Evolutionary conservation across 2,888 invertebrate species (phyloP), one percentile per base, ranked within the genome.

Genomic region (Tipula helvola): DNA sequence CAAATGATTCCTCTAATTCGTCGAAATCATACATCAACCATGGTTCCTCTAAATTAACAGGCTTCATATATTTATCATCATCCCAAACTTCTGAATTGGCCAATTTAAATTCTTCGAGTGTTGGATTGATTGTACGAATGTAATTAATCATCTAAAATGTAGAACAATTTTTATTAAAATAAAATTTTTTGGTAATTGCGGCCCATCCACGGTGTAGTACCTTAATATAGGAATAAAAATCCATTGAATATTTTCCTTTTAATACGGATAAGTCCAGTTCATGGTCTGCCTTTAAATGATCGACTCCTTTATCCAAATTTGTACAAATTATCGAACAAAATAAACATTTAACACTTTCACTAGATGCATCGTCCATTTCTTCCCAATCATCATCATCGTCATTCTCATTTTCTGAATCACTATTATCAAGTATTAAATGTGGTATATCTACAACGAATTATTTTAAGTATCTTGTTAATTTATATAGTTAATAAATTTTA

Each of bases 201-300:
- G 28, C 85, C 10, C n/a, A 47, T 2, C 36, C 2, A 57, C 13
- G 13, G 13, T 39, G 39, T 39, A 84, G 16, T 85, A 89, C 89
- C 90, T 96, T 96, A 39, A 96, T 95, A 88, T 95, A 96, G 0
- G 95, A 95, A 91, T 97, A 96, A 89, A 95, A 95, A 90, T 97
- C 96, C 94, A 97, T 95, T 88, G 93, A 93, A 89, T 95, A 95
- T 90, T 94, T 95, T 3, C 90, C 90, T 90, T 96, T 95, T 52
- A 97, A 91, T 86, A 91, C 91, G 5, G 93, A 91, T 87, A 97
- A 91, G 90, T 94, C 93, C 88, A 97, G 95, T 87, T 93, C 93
- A 89, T 97, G 97, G 16, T 90, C 91, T 4, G 90, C 90, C 88
- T 93, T 93, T 88, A 96, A 94, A 90, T 97, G 97, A 36, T 93